Percentiles rank a stretch among this genome's conserved stretches.
phyloP scores from a whole-genome alignment of 2,113 vertebrate genomes.

The Centrocercus urophasianus region DNA sequence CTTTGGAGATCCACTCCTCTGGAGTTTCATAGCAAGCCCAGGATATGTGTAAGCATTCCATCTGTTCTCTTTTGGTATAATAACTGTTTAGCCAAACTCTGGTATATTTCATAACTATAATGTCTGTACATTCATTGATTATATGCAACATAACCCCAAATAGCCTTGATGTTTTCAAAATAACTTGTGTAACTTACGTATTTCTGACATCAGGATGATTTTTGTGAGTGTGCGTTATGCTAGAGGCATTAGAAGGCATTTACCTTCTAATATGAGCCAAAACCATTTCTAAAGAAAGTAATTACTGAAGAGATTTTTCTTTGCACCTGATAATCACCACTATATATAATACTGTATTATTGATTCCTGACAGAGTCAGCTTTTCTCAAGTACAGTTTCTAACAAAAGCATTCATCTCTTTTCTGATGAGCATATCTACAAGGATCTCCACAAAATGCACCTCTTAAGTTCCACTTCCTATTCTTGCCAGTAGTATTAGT shows the following conservation, averaged over 20 bases:
- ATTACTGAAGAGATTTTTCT: not conserved
- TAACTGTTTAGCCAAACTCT: no score
- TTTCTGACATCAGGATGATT: not conserved
- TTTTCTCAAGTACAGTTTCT: not conserved
- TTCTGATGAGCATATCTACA: not conserved
- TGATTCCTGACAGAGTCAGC: not conserved
- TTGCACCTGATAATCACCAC: not conserved
- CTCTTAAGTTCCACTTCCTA: not conserved
- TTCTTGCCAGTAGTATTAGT: not conserved
- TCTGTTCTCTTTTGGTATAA: no score
- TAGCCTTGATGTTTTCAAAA: not conserved
- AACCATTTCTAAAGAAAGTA: not conserved
- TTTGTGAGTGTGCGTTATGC: not conserved
- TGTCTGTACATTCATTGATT: no score
- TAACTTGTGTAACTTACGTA: not conserved
- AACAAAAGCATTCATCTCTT: not conserved
- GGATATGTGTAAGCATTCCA: no score
- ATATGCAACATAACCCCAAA: not conserved
- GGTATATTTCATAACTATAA: no score
- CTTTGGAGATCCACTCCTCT: no score
- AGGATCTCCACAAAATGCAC: not conserved
- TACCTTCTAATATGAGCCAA: not conserved
- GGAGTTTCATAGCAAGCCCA: no score
- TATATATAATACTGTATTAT: not conserved
- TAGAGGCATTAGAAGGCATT: not conserved